Base-by-base conservation (phyloP, 2,113 vertebrate species). In the Zosterops japonicus region DNA sequence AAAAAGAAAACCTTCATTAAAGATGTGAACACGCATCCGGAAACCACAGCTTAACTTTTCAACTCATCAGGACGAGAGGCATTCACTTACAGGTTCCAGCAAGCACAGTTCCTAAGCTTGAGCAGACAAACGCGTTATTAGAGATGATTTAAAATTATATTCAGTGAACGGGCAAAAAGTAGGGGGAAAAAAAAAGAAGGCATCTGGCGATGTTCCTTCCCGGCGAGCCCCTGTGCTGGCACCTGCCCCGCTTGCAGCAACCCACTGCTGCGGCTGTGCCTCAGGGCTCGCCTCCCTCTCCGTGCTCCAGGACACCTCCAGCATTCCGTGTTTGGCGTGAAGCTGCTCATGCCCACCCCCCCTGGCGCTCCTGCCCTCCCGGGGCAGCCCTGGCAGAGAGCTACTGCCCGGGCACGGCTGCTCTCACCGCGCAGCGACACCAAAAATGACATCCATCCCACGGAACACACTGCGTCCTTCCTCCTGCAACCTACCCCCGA, bases 1-100 rank as follows among this genome's bases (percentile, higher is more conserved):
- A 95, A 77, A 67, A 71, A 95, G 87, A 88, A 95, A 95, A 70
- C 56, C 29, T 63, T 67, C 70, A 81, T 98, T 93, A 97, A 96
- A 75, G 23, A 92, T 0, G 23, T 22, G 83, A 89, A 90, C 41
- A 65, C 0, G 1, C 68, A 75, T 60, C 77, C 92, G 90, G 69
- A 90, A 92, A 87, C 46, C 69, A 17, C 65, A 65, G 80, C 56
- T 60, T 36, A 60, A 75, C 56, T 75, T 47, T 41, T 22, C 83
- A 64, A 53, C 0, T 4, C 39, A 2, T 56, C 31, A 18, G 55
- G 49, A 64, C 8, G 24, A 35, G 20, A 57, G 47, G 17, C 50
- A 27, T 53, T 68, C 82, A 5, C 61, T 90, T 49, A 59, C 0
- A 0, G 59, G 27, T 24, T 80, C 61, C 85, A 83, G 67, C 81